Percentiles rank a stretch among this genome's conserved stretches.
Evolutionary conservation across 1,140 invertebrate species (phyloP).

Genomic region (Scaptomyza pallida): DNA sequence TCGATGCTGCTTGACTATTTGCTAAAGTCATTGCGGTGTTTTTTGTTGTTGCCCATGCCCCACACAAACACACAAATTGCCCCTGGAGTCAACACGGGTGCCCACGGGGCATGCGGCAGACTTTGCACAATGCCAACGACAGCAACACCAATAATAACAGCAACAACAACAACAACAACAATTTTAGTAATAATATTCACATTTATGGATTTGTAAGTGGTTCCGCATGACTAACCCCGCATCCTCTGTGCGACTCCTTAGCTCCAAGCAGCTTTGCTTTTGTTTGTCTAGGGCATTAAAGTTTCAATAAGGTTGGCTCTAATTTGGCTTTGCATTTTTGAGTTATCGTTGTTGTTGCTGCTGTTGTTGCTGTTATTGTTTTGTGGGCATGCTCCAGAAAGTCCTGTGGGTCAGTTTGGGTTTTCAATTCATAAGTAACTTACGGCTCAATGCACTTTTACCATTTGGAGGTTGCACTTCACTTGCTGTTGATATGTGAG

Average conservation of each 20-base stretch:
- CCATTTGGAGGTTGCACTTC: neutral
- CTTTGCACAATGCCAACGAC: conserved; percentile 54
- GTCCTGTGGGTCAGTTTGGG: conserved; percentile 59
- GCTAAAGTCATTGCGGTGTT: conserved; percentile 80
- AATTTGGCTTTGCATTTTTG: conserved; percentile 65
- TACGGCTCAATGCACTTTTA: conserved; percentile 47
- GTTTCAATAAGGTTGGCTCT: conserved; percentile 75
- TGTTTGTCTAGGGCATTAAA: conserved; percentile 52
- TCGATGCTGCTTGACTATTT: conserved; percentile 73
- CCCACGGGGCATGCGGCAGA: conserved; percentile 35
- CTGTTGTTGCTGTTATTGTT: neutral
- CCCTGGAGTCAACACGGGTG: conserved; percentile 36
- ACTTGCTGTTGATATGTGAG: neutral
- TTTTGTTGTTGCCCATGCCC: conserved; percentile 44
- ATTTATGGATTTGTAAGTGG: conserved; percentile 83
- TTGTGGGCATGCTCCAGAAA: conserved; percentile 12
- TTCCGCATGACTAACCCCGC: conserved; percentile 71
- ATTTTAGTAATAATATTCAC: conserved; percentile 80
- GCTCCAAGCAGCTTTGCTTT: conserved; percentile 13
- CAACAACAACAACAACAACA: conserved; percentile 57
- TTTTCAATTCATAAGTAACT: conserved; percentile 78
- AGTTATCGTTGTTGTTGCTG: conserved; percentile 54
- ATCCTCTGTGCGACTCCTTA: conserved; percentile 36
- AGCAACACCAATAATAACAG: conserved; percentile 35
- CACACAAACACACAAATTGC: conserved; percentile 28